Evolutionary conservation across 2,797 vertebrate genomes (phyloP).

Genomic region (Phataginus tetradactyla): DNA sequence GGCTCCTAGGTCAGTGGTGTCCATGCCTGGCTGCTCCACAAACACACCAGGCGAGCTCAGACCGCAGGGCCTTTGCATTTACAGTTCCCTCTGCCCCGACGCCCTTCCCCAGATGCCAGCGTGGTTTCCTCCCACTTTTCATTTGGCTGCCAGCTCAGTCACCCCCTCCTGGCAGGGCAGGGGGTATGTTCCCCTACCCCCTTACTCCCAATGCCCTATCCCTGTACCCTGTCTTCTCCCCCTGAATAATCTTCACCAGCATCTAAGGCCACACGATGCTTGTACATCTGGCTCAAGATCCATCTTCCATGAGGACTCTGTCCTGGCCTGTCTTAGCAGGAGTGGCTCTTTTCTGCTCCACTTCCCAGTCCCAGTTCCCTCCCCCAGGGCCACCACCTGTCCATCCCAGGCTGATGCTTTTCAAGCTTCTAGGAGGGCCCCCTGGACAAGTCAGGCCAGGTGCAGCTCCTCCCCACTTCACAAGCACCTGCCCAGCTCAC

Average conservation of each 20-base stretch:
- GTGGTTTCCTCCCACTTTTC: neutral
- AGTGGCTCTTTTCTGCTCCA: neutral
- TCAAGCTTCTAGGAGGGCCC: neutral
- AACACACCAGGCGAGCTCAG: neutral
- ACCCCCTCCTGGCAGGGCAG: neutral
- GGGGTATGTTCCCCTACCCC: neutral
- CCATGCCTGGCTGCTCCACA: rapidly evolving
- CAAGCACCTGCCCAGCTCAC: rapidly evolving
- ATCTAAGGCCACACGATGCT: rapidly evolving
- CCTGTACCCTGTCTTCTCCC: neutral
- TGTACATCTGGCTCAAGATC: rapidly evolving
- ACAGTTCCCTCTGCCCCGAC: rapidly evolving
- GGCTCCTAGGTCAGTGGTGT: neutral
- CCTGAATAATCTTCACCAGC: rapidly evolving
- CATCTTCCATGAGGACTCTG: neutral
- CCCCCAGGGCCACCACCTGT: neutral
- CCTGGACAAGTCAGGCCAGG: no score
- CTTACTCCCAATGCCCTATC: rapidly evolving
- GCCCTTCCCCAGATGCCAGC: neutral
- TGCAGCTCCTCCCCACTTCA: neutral
- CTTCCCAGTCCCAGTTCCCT: rapidly evolving
- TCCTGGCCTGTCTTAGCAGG: no score
- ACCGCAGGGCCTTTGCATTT: neutral
- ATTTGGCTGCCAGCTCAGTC: neutral
- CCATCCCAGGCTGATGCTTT: neutral